phyloP scores from a whole-genome alignment of 2,113 vertebrate species.

The Cacatua alba region DNA sequence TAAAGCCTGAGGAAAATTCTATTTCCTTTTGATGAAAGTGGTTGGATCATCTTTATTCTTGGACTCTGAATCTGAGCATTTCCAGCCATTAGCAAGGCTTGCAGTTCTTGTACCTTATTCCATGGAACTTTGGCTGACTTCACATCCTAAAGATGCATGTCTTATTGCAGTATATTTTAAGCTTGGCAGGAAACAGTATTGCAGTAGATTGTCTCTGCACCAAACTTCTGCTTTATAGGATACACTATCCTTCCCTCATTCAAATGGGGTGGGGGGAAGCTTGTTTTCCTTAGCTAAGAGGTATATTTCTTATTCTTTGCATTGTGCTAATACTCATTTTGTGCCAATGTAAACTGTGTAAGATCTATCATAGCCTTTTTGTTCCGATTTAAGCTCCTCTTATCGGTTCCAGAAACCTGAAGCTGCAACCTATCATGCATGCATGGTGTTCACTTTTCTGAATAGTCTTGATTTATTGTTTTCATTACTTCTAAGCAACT shows the following conservation, averaged over 20 bases:
- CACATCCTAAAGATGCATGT: slow-evolving; percentile 42
- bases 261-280: not conserved
- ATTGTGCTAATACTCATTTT: not conserved
- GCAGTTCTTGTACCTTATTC: slow-evolving; percentile 28
- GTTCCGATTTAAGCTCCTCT: not conserved
- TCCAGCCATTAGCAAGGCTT: slow-evolving; percentile 1
- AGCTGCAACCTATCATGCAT: not conserved
- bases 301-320: not conserved
- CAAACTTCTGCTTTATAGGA: not conserved
- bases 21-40: not conserved
- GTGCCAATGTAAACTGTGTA: not conserved
- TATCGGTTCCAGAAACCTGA: not conserved
- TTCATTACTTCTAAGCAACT: not conserved
- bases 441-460: not conserved
- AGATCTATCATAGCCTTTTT: not conserved
- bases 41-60: slow-evolving; percentile 34
- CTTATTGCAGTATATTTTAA: slow-evolving; percentile 44
- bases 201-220: slow-evolving; percentile 49
- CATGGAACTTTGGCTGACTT: slow-evolving; percentile 56
- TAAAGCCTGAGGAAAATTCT: slow-evolving; percentile 7
- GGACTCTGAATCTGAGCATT: not conserved
- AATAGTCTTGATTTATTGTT: not conserved
- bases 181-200: slow-evolving; percentile 54
- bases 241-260: not conserved
- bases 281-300: not conserved